phyloP scores from a whole-genome alignment of 1,140 invertebrate genomes.

The Stratiolaelaps scimitus region DNA sequence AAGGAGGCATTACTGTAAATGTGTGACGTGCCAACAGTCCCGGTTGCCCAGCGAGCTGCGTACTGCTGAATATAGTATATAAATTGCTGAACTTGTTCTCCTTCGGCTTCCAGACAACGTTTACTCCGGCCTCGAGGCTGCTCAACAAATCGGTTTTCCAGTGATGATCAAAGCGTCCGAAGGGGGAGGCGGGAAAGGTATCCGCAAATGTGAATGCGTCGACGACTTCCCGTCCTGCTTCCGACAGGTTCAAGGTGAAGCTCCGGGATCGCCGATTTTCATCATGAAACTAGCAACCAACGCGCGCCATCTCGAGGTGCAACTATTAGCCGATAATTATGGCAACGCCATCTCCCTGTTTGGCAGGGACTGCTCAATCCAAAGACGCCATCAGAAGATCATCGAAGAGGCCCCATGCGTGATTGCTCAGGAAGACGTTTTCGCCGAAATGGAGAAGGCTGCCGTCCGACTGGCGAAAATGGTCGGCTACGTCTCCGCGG shows the following conservation, averaged over 20 bases:
- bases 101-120: background rate
- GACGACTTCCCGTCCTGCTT: slow-evolving; percentile 86
- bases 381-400: slow-evolving; percentile 96
- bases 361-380: slow-evolving; percentile 96
- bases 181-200: slow-evolving; percentile 98
- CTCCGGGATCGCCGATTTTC: slow-evolving; percentile 93
- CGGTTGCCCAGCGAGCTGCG: slow-evolving; percentile 34
- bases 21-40: no score
- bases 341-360: slow-evolving; percentile 97
- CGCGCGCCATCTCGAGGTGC: slow-evolving; percentile 94
- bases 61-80: slow-evolving; percentile 2
- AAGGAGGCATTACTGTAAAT: no score
- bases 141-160: slow-evolving; percentile 88
- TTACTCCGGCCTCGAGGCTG: slow-evolving; percentile 44
- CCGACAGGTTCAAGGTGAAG: slow-evolving; percentile 88
- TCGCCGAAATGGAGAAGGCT: slow-evolving; percentile 96
- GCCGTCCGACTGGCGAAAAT: slow-evolving; percentile 94
- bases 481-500: slow-evolving; percentile 97
- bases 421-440: slow-evolving; percentile 74
- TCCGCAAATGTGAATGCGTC: slow-evolving; percentile 77
- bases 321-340: slow-evolving; percentile 91
- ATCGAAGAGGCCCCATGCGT: slow-evolving; percentile 97
- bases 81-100: background rate
- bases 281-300: slow-evolving; percentile 96
- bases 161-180: slow-evolving; percentile 99